Conservation (phyloP, 2,797 vertebrate species). For the Thripadectes ignobilis region DNA sequence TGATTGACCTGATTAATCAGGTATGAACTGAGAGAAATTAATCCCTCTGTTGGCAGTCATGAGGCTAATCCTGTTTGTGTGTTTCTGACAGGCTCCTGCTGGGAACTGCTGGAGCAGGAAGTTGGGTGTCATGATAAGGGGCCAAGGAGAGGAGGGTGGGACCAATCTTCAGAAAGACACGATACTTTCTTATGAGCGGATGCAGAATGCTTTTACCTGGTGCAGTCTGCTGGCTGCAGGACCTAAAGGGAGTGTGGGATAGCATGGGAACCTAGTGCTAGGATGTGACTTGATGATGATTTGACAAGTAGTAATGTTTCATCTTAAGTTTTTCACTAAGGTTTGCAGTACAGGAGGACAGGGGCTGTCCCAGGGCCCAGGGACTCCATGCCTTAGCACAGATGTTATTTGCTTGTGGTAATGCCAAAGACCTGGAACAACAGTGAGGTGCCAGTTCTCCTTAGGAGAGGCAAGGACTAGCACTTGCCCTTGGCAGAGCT, state of each 20-base stretch:
- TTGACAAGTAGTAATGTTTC: not conserved
- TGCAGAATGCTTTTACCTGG: not conserved
- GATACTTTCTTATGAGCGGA: not conserved
- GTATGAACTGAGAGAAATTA: conserved; percentile 61
- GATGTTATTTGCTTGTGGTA: accelerated
- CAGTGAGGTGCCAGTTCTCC: not conserved
- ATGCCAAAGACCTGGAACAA: not conserved
- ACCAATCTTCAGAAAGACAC: not conserved
- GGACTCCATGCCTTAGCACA: not conserved
- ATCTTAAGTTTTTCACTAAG: not conserved
- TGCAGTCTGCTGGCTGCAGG: not conserved
- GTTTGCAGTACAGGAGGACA: accelerated
- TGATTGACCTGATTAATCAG: conserved; percentile 89
- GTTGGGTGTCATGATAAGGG: accelerated
- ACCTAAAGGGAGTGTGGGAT: not conserved
- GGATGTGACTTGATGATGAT: not conserved
- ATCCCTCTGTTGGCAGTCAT: accelerated
- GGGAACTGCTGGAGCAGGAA: not conserved
- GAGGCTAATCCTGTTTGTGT: not conserved
- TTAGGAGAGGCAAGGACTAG: not conserved
- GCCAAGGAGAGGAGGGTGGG: not conserved
- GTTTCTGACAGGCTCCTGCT: not conserved
- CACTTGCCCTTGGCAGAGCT: not conserved
- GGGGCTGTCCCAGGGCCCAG: accelerated
- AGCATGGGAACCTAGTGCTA: too few relatives aligned